A percentile compares a stretch with the other conserved stretches of the same genome.
phyloP scores from a whole-genome alignment of 2,797 vertebrate genomes.

The Erethizon dorsatum region DNA sequence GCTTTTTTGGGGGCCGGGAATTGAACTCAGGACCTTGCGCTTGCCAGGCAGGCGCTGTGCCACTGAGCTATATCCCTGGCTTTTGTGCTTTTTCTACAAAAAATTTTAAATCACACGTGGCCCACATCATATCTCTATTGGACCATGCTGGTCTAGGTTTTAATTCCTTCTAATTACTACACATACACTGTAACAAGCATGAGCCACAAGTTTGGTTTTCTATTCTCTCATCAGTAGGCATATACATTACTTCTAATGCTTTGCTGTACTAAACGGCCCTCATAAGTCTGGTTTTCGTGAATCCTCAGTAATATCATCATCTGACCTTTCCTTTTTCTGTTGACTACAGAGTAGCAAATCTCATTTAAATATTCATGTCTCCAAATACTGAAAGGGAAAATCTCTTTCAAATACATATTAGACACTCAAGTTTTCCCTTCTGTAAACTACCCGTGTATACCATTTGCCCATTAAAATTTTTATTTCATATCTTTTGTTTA shows the following conservation, averaged over 20 bases:
- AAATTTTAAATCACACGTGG: background rate
- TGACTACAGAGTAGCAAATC: background rate
- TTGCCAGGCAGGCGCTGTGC: no score
- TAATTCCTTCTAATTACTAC: background rate
- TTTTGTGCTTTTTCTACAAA: background rate
- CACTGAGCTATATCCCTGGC: background rate
- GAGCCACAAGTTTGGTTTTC: background rate
- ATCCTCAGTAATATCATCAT: background rate
- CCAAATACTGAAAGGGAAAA: background rate
- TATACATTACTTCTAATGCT: background rate
- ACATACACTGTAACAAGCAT: background rate
- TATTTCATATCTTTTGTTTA: background rate
- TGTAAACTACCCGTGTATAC: background rate
- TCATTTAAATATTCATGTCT: constrained; percentile 27
- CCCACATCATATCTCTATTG: background rate
- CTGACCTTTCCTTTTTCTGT: background rate
- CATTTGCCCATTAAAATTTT: background rate
- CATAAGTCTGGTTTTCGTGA: background rate
- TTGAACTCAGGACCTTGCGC: no score
- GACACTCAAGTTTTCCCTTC: background rate
- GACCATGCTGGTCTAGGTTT: background rate
- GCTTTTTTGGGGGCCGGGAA: no score
- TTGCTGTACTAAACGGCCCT: background rate
- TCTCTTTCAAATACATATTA: constrained; percentile 13
- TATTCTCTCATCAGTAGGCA: background rate